phyloP scores from a whole-genome alignment of 92 coral and sea anemone species.

The Galaxea fascicularis region DNA sequence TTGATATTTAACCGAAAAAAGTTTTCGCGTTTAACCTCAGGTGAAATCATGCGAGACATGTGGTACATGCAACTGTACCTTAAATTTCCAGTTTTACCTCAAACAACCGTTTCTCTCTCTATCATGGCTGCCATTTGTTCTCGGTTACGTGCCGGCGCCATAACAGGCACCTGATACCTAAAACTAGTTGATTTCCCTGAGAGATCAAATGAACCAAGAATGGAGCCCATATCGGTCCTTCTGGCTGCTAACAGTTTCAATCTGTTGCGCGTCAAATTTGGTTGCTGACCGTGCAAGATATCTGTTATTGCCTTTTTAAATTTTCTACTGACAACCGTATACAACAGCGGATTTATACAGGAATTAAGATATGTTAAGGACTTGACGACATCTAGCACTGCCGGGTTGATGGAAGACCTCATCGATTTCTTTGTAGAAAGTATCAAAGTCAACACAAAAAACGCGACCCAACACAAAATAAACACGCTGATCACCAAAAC shows the following conservation, averaged over 20 bases:
- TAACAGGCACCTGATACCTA: not conserved
- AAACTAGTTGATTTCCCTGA: slow-evolving; percentile 5
- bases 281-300: slow-evolving; percentile 79
- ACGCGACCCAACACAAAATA: slow-evolving; percentile 91
- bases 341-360: slow-evolving; percentile 88
- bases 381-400: slow-evolving; percentile 76
- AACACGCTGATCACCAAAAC: slow-evolving; percentile 87
- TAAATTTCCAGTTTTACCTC: not conserved
- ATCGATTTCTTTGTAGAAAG: slow-evolving; percentile 56
- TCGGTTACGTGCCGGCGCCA: not conserved
- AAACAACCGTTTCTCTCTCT: slow-evolving; percentile 28
- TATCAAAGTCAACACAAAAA: slow-evolving; percentile 82
- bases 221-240: slow-evolving; percentile 6
- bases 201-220: slow-evolving; percentile 21
- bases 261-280: slow-evolving; percentile 34
- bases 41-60: too few species aligned
- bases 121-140: not conserved
- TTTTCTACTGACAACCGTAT: slow-evolving; percentile 88
- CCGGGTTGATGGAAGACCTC: slow-evolving; percentile 42
- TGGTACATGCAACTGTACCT: not conserved
- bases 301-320: slow-evolving; percentile 86
- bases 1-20: too few species aligned
- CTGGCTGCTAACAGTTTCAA: not conserved
- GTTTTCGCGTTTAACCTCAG: too few species aligned
- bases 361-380: slow-evolving; percentile 95